phyloP scores from a whole-genome alignment of 2,113 vertebrate species.

The Elephas maximus region DNA sequence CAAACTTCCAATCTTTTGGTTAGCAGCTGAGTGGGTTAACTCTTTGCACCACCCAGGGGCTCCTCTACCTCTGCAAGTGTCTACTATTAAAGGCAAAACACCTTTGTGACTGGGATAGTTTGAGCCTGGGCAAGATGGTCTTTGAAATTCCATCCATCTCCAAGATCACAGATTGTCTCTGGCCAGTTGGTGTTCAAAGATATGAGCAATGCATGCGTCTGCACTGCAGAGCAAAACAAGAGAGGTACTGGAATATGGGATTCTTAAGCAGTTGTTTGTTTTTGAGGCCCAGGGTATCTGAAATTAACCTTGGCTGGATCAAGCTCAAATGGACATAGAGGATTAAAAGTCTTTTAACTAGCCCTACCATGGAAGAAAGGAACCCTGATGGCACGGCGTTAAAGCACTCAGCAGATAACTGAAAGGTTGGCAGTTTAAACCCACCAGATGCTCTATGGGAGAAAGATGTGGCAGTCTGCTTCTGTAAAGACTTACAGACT shows the following conservation, averaged over 20 bases:
- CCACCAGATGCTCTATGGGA: no score
- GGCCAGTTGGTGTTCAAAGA: neutral
- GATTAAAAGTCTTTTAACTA: neutral
- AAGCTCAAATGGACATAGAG: neutral
- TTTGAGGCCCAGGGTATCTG: neutral
- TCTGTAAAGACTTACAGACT: no score
- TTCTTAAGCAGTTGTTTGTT: neutral
- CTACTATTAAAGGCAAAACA: neutral
- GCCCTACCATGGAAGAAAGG: neutral
- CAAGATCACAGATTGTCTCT: neutral
- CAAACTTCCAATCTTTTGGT: neutral
- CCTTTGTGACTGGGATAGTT: neutral
- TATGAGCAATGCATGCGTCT: neutral
- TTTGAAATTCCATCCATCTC: neutral
- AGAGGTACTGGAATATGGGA: neutral
- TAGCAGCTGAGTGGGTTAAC: neutral
- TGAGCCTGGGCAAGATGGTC: neutral
- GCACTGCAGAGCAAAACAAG: neutral
- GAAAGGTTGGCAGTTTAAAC: no score
- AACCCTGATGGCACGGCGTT: no score
- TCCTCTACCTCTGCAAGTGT: neutral
- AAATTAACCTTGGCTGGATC: constrained; percentile 23
- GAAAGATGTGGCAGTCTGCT: no score
- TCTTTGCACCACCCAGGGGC: no score
- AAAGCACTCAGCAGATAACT: no score